Conservation (phyloP, 37 sponge, comb jelly and placozoan genomes). For the Aplysina aerophoba region DNA sequence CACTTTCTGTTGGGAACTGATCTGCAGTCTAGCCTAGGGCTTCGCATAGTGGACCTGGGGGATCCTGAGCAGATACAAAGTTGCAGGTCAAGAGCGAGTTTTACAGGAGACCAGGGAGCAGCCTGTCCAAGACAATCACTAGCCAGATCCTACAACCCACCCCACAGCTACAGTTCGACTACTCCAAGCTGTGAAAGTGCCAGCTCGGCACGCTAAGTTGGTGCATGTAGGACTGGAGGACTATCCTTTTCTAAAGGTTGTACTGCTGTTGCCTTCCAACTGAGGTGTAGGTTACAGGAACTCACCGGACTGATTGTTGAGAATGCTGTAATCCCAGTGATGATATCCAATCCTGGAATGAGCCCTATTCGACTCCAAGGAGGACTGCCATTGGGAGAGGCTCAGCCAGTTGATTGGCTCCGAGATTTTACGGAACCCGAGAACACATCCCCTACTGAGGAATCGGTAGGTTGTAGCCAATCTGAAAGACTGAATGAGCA, state of each 20-base stretch:
- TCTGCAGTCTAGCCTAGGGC: constrained; percentile 43
- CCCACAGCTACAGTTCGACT: constrained; percentile 49
- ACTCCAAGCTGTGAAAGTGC: constrained; percentile 42
- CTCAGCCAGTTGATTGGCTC: neutral
- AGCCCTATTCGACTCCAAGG: constrained; percentile 24
- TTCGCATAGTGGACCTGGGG: neutral
- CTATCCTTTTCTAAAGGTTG: neutral
- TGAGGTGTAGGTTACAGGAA: neutral
- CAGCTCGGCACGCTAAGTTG: constrained; percentile 23
- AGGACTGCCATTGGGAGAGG: constrained; percentile 27
- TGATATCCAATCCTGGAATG: constrained; percentile 35
- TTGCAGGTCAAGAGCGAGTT: too few relatives aligned
- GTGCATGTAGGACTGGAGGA: constrained; percentile 4
- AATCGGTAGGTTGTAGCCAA: too few relatives aligned
- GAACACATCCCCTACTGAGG: neutral
- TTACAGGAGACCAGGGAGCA: too few relatives aligned
- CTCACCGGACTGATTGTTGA: constrained; percentile 1
- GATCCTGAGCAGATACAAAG: neutral
- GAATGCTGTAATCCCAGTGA: neutral
- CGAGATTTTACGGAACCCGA: neutral
- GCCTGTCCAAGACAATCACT: too few relatives aligned
- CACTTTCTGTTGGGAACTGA: constrained; percentile 58
- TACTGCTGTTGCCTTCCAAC: constrained; percentile 29
- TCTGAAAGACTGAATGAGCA: too few relatives aligned
- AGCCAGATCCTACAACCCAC: too few relatives aligned